phyloP scores from a whole-genome alignment of 2,113 vertebrate species.

The Brachirus orientalis region DNA sequence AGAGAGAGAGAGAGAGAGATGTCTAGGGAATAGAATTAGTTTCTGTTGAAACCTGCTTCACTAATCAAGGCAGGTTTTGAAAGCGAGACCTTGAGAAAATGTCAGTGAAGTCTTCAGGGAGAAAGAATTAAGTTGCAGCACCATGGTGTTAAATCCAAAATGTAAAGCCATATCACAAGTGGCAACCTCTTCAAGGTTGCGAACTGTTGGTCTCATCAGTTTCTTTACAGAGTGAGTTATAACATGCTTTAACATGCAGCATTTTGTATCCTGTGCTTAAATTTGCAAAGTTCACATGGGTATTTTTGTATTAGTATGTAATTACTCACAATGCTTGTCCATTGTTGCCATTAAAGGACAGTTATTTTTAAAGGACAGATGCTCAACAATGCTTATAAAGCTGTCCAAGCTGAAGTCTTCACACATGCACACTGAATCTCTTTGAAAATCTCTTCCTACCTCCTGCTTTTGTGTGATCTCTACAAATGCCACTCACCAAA shows the following conservation, averaged over 20 bases:
- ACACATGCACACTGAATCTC: not conserved
- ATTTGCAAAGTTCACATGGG: constrained; percentile 31
- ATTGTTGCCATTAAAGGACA: constrained; percentile 45
- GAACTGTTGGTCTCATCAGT: constrained; percentile 31
- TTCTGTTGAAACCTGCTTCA: constrained; percentile 67
- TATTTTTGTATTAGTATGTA: constrained; percentile 50
- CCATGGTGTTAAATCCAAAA: constrained; percentile 62
- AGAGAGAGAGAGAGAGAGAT: too few species aligned
- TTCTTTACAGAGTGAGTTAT: constrained; percentile 14
- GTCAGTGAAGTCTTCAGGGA: constrained; percentile 71
- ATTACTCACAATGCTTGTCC: constrained; percentile 42
- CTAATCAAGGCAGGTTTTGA: constrained; percentile 70
- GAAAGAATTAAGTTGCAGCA: constrained; percentile 65
- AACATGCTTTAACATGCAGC: constrained; percentile 16
- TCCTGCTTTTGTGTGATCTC: constrained; percentile 9
- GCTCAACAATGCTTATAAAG: too few species aligned
- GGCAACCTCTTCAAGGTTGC: constrained; percentile 29
- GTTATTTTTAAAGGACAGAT: too few species aligned
- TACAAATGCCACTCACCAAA: too few species aligned
- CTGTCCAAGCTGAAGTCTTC: constrained; percentile 15
- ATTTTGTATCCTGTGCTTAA: constrained; percentile 15
- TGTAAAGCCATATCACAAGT: constrained; percentile 61
- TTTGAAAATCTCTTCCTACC: not conserved
- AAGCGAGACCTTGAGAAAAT: constrained; percentile 76
- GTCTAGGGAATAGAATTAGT: constrained; percentile 60